These are phyloP conservation scores for Eupsilia transversa DNA, from an alignment of 2,888 invertebrate genomes.

Conservation along the genomic window DNA sequence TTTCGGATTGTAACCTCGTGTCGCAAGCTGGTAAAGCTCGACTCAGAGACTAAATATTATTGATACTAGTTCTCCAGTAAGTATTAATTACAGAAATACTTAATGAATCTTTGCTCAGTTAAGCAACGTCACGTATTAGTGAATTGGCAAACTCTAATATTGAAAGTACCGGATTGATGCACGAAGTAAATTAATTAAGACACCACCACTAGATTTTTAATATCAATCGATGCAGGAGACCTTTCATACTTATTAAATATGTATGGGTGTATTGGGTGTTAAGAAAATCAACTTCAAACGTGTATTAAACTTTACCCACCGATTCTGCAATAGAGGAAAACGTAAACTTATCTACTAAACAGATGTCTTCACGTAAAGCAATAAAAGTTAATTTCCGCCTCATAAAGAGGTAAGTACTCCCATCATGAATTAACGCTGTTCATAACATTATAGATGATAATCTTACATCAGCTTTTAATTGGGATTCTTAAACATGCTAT, in stretches of 20 bases:
- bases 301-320: not conserved
- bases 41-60: not conserved
- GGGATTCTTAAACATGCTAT: constrained; percentile 41
- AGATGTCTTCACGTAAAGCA: constrained; percentile 9
- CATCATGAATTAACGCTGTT: constrained; percentile 35
- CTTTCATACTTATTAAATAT: not conserved
- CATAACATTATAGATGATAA: constrained; percentile 44
- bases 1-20: not conserved
- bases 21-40: not conserved
- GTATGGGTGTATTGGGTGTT: too few relatives aligned
- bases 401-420: constrained; percentile 14
- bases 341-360: constrained; percentile 23
- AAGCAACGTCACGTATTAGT: not conserved
- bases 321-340: constrained; percentile 8
- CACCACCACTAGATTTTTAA: not conserved
- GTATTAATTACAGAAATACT: not conserved
- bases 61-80: not conserved
- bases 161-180: not conserved
- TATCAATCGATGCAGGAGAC: not conserved
- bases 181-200: not conserved
- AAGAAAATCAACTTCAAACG: not conserved
- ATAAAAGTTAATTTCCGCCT: constrained; percentile 31
- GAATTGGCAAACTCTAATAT: not conserved
- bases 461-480: constrained; percentile 44
- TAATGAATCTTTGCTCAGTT: not conserved